Evolutionary conservation across 2,888 invertebrate species (phyloP).

Genomic region (Microchrysa polita): DNA sequence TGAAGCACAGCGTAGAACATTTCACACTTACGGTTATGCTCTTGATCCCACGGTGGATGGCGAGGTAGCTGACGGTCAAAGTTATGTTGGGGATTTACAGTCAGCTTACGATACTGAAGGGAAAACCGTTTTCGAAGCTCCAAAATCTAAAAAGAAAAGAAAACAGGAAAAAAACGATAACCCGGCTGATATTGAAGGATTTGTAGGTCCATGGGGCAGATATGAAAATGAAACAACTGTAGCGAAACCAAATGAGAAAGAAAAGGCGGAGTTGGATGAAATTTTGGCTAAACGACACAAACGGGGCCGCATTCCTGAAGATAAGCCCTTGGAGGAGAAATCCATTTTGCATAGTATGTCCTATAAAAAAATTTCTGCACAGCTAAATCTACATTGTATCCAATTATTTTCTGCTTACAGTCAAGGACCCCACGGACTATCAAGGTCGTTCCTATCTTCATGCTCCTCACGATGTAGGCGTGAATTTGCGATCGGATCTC

Average conservation of each 20-base stretch:
- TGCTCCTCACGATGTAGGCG: slow-evolving; percentile 91
- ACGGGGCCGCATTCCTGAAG: slow-evolving; percentile 85
- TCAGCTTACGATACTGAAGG: slow-evolving; percentile 78
- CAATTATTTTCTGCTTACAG: slow-evolving; percentile 66
- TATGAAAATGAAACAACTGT: slow-evolving; percentile 89
- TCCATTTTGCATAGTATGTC: slow-evolving; percentile 88
- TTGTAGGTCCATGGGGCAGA: slow-evolving; percentile 97
- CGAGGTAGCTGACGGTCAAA: slow-evolving; percentile 64
- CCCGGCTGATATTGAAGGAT: slow-evolving; percentile 92
- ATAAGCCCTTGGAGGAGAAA: slow-evolving; percentile 94
- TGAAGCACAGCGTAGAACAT: slow-evolving; percentile 94
- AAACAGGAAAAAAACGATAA: slow-evolving; percentile 90
- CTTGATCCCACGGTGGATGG: slow-evolving; percentile 88
- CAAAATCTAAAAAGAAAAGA: slow-evolving; percentile 79
- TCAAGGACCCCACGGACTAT: slow-evolving; percentile 93
- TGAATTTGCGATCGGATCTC: slow-evolving; percentile 84
- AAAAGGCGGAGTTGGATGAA: slow-evolving; percentile 93
- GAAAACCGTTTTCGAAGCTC: slow-evolving; percentile 91
- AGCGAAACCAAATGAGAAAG: slow-evolving; percentile 91
- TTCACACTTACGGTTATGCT: slow-evolving; percentile 94
- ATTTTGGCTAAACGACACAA: slow-evolving; percentile 91
- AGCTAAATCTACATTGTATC: slow-evolving; percentile 18
- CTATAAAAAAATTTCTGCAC: slow-evolving; percentile 27
- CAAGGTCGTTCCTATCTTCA: slow-evolving; percentile 96
- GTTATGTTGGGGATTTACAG: slow-evolving; percentile 70